Base-by-base conservation (phyloP, 2,888 invertebrate genomes). In the Atethmia centrago region DNA sequence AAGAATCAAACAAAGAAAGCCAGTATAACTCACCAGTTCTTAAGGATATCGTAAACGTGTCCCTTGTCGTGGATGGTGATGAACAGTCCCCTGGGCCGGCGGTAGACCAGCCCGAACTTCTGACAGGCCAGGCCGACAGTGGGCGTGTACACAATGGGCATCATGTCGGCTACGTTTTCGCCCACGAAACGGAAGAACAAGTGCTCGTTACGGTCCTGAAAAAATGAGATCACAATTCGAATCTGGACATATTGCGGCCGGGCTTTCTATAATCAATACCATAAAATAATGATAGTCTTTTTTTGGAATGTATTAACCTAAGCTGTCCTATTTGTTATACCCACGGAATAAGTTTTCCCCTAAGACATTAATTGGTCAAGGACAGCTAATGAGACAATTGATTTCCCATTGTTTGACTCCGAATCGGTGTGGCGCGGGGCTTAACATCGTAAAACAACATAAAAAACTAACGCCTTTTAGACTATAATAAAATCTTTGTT, bases 101-200 rank as follows among this genome's bases (percentile, higher is more conserved):
- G 97, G 95, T 98, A 99, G 82, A 99, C 98, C 82, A 99, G 97
- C 31, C 99, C 99, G 94, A 98, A 99, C 93, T 99, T 98, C 96
- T 99, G 99, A 95, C 99, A 99, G 45, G 99, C 99, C 87, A 98
- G 96, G 8, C 99, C 99, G 19, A 99, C 99, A 0, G 99, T 99
- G 0, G 99, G 99, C 0, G 99, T 99, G 95, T 99, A 99, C n/a
- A 99, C 99, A 78, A 99, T 97, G 0, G 99, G 99, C 99, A 99
- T 99, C 97, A 99, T 97, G 81, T 98, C 97, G 63, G 98, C 97
- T 40, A 99, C 98, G 92, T 99, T 97, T 85, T 99, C 98, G 25
- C 97, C 97, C 61, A 99, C 95, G 66, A 99, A 97, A 49, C 98
- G 97, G 95, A 98, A 99, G 96, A 99, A 99, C 28, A 99, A 97